phyloP scores from a whole-genome alignment of 2,113 vertebrate genomes.

The Meleagris gallopavo region DNA sequence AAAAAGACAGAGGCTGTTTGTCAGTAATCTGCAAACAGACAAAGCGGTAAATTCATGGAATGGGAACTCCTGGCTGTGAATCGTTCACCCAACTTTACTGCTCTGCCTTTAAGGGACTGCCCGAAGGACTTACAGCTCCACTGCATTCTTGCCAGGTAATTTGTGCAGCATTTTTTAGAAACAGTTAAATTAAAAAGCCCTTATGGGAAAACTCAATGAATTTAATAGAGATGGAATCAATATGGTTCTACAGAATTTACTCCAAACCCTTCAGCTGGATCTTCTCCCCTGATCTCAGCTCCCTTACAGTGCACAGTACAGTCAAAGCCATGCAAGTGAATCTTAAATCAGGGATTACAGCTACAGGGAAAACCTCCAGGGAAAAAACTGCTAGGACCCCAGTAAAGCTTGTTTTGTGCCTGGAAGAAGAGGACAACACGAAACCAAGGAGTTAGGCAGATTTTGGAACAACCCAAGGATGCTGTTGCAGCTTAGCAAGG shows the following conservation, averaged over 20 bases:
- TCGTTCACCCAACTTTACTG: conserved; percentile 46
- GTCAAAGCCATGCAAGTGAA: not conserved
- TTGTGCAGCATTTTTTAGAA: conserved; percentile 62
- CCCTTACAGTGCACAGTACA: fast-evolving
- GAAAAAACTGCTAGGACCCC: not conserved
- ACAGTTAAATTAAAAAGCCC: conserved; percentile 62
- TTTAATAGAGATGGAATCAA: conserved; percentile 65
- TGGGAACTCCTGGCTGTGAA: conserved; percentile 28
- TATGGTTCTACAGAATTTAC: conserved; percentile 47
- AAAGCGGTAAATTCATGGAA: conserved; percentile 43
- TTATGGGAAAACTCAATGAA: conserved; percentile 51
- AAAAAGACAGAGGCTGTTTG: conserved; percentile 42
- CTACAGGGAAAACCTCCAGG: not conserved
- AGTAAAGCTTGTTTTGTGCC: not conserved
- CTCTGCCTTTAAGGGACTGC: conserved; percentile 59
- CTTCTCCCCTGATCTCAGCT: not conserved
- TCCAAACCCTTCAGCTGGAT: conserved; percentile 20
- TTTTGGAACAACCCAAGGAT: not conserved
- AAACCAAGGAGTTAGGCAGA: not conserved
- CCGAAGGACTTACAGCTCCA: conserved; percentile 52
- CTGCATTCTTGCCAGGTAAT: conserved; percentile 54
- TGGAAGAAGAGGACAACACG: not conserved
- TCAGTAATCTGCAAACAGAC: conserved; percentile 45
- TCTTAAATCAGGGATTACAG: not conserved
- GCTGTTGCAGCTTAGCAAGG: not conserved